Percentiles rank a stretch among this genome's conserved stretches.
Evolutionary conservation across 2,113 vertebrate genomes (phyloP).

Genomic region (Caranx melampygus): DNA sequence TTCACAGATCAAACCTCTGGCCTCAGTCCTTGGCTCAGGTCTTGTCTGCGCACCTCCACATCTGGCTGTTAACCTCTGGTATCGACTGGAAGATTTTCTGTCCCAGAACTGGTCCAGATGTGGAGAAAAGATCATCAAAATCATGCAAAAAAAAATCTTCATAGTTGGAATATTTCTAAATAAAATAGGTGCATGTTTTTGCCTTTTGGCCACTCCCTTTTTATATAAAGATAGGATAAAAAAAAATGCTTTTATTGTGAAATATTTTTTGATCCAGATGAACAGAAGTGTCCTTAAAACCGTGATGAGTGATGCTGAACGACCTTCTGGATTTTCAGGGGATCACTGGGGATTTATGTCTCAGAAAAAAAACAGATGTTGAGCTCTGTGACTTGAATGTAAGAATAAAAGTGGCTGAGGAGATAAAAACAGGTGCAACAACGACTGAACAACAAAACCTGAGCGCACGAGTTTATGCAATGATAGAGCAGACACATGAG

Average conservation of each 20-base stretch:
- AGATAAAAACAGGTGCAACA: neutral
- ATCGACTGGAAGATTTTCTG: too few relatives aligned
- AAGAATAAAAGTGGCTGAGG: neutral
- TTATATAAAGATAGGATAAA: too few relatives aligned
- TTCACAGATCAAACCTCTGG: too few relatives aligned
- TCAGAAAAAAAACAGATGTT: constrained; percentile 4
- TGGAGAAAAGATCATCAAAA: too few relatives aligned
- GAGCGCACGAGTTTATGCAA: neutral
- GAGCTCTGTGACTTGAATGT: constrained; percentile 1
- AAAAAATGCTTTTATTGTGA: neutral
- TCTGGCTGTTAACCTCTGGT: too few relatives aligned
- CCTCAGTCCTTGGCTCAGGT: too few relatives aligned
- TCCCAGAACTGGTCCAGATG: too few relatives aligned
- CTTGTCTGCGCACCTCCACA: too few relatives aligned
- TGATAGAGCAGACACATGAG: neutral
- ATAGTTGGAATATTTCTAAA: too few relatives aligned
- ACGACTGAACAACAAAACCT: neutral
- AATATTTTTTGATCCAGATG: neutral
- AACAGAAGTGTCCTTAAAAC: constrained; percentile 5
- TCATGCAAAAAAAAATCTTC: too few relatives aligned
- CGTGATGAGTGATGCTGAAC: neutral
- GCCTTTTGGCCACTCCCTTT: too few relatives aligned
- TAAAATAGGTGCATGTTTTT: too few relatives aligned
- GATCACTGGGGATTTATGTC: constrained; percentile 3
- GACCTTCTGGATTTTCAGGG: neutral